Evolutionary conservation across 2,797 vertebrate species (phyloP), one percentile per base, ranked within the genome.

Genomic region (Rhincodon typus): DNA sequence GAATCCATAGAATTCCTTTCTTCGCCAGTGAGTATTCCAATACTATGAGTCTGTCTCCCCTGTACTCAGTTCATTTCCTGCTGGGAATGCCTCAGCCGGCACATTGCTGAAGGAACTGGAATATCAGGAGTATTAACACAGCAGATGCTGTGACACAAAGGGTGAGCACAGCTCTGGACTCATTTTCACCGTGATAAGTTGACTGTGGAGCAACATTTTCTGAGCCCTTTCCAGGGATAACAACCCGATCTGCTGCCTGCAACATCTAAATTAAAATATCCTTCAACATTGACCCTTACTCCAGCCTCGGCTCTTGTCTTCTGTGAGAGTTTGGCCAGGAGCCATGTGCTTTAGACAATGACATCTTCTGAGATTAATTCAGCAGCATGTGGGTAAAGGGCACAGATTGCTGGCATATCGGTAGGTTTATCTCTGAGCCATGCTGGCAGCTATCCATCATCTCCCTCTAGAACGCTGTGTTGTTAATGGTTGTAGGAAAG

Each of bases 1-100:
- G 90, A 66, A 93, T 93, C 69, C 62, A 42, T n/a, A 67, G 66
- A 38, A 93, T 93, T 93, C 90, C 90, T 93, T 93, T 69, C 90
- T 69, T 38, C 2, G 21, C 66, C n/a, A 42, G 19, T 90, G 30
- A 34, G n/a, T n/a, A 90, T 62, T 66, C 87, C 79, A 21, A 62
- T 17, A 7, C 30, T 67, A n/a, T 38, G 21, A 13, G n/a, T 67
- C n/a, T 19, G 34, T 69, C 66, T 69, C 90, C 90, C 90, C 69
- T 66, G n/a, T 67, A 69, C 66, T 93, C 38, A 27, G 90, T 93
- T 93, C n/a, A 69, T 66, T 93, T 69, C 62, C 66, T 93, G 62
- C 66, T 42, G 62, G 66, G n/a, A 93, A 69, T 42, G 66, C 25
- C n/a, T 93, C 17, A n/a, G 19, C 34, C 19, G 21, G 5, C 34